Evolutionary conservation across 1,140 invertebrate species (phyloP), one percentile per base, ranked within the genome.

Genomic region (Conopomorpha cramerella): DNA sequence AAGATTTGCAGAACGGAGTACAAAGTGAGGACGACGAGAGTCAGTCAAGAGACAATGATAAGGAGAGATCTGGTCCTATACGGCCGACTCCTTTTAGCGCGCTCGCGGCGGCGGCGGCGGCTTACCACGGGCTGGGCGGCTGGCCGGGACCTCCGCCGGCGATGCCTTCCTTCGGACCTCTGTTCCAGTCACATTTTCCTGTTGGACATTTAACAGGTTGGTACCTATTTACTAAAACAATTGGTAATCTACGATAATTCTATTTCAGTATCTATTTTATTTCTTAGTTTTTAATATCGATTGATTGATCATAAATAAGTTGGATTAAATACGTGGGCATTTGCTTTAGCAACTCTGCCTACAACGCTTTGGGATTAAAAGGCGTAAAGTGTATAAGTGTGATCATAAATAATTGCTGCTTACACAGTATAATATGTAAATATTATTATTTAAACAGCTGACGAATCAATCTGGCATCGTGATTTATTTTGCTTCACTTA

Each of bases 31-130:
- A 77, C 25, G 68, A 66, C 39, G 79, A 65, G 49, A 70, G 77
- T 44, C 50, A 56, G 14, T 55, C 66, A 16, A 53, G 51, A 36
- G 31, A 41, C 13, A 51, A 44, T n/a, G 58, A 60, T 36, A 73
- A 73, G 32, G 66, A 70, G 36, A 61, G 80, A 36, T 66, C 85
- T 51, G 78, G 78, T 10, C 82, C 81, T 33, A 85, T 86, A 13
- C 56, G 84, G 45, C 85, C 85, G 23, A 87, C 84, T 16, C 84
- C 85, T 2, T 86, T 86, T 55, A 84, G 81, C 39, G 85, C 85
- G 10, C 40, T 86, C 18, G 84, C 84, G 13, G 84, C 84, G 19
- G 84, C 84, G 44, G 82, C 82, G 10, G 79, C 83, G 8, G 83
- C 81, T 10, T 85, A 76, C 44, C 70, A 76, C 57, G 79, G 82